Base-by-base conservation (phyloP, 2,113 vertebrate genomes). In the Sorex araneus region DNA sequence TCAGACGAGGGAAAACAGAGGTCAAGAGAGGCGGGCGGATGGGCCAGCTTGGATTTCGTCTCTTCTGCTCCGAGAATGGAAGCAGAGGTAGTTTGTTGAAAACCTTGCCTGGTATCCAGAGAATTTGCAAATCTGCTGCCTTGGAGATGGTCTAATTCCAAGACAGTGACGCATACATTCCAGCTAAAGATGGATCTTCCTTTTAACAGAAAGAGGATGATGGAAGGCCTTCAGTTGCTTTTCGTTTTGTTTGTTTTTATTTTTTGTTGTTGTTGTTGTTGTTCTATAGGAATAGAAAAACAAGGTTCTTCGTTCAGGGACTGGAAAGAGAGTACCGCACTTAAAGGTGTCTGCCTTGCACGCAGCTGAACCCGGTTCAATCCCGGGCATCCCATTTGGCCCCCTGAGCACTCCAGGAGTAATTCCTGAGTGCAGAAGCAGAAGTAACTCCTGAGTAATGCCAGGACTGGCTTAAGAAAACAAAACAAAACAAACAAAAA, bases 131-230 rank as follows among this genome's bases (percentile, higher is more conserved):
- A 66, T 40, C n/a, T 36, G 15, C 21, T 73, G 19, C 18, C 66
- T 88, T 88, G 50, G 43, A 93, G 66, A 89, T 66, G 86, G 67
- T 90, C 88, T 94, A 94, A 96, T 93, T 89, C 94, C 95, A 95
- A 94, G 87, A 92, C 76, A 76, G 78, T 94, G 84, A 94, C 79
- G 93, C 85, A 93, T 25, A 54, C 84, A 93, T 96, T 95, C 83
- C 90, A 93, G 64, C 91, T 89, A 89, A 89, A 93, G 50, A 89
- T 45, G 9, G 70, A 66, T 92, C 86, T 95, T 90, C 63, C 84
- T 70, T 80, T 64, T 43, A 92, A 89, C 9, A 74, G 84, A 73
- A 89, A 92, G 47, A 92, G 75, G 88, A 67, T 64, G 64, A 67
- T 54, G 87, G 45, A 69, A 79, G 16, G 92, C n/a, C n/a, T 64